Conservation (phyloP, 2,113 vertebrate species). For the Hipposideros armiger region DNA sequence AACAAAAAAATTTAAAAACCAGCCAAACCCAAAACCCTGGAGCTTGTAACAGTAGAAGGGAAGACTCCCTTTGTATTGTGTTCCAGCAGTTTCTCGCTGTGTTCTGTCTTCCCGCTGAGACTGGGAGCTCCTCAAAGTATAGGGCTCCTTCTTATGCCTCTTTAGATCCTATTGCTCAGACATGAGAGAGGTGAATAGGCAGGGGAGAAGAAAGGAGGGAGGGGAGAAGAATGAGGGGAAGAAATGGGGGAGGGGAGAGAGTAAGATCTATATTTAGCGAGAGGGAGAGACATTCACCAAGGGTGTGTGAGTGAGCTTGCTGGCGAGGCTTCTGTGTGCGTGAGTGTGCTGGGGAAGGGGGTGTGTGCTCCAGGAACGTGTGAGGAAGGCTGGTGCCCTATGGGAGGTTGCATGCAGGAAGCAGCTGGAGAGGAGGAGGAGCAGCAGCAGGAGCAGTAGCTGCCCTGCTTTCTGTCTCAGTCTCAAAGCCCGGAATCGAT, state of each 20-base stretch:
- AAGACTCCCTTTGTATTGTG: constrained; percentile 43
- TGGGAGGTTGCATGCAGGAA: constrained; percentile 86
- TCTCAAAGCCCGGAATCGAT: constrained; percentile 82
- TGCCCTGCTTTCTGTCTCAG: constrained; percentile 87
- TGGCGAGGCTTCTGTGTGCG: constrained; percentile 66
- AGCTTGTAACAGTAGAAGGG: constrained; percentile 32
- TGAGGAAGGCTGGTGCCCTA: constrained; percentile 83
- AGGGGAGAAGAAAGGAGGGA: constrained; percentile 11
- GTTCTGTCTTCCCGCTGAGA: constrained; percentile 47
- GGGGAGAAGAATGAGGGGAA: not conserved
- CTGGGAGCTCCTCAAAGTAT: constrained; percentile 16
- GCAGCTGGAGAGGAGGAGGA: constrained; percentile 90
- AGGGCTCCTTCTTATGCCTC: not conserved
- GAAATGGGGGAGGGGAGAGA: constrained; percentile 70
- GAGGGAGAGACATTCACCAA: constrained; percentile 77
- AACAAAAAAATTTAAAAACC: not conserved
- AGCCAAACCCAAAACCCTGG: not conserved
- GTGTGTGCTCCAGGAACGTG: constrained; percentile 79
- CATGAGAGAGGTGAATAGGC: constrained; percentile 40
- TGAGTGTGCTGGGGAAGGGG: constrained; percentile 80
- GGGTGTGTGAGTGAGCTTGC: constrained; percentile 80
- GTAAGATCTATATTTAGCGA: constrained; percentile 79
- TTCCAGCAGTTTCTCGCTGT: constrained; percentile 11
- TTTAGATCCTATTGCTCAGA: constrained; percentile 48
- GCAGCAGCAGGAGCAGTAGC: constrained; percentile 86